A percentile compares a stretch with the other conserved stretches of the same genome.
Evolutionary conservation across 2,888 invertebrate species (phyloP).

Genomic region (Chrysotoxum bicinctum): DNA sequence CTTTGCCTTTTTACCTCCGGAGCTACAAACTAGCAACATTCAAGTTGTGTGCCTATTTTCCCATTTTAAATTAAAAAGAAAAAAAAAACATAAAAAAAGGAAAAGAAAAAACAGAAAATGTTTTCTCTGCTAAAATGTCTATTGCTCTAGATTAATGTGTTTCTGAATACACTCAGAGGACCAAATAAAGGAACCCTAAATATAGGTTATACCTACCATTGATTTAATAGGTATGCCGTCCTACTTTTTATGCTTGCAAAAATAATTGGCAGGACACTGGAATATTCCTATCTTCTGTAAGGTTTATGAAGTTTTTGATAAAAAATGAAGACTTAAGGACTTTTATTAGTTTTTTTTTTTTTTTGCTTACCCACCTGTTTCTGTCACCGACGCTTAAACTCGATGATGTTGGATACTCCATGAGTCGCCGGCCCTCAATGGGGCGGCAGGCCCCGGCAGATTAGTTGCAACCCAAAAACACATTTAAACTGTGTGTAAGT

Average conservation of each 20-base stretch:
- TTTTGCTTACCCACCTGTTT: conserved; percentile 76
- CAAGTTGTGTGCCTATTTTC: conserved; percentile 51
- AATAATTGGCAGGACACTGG: conserved; percentile 31
- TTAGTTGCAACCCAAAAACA: conserved; percentile 80
- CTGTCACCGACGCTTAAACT: conserved; percentile 76
- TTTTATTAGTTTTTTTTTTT: conserved; percentile 5
- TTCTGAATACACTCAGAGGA: conserved; percentile 48
- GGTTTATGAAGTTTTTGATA: not conserved
- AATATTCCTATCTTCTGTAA: not conserved
- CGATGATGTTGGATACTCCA: conserved; percentile 81
- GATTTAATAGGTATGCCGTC: conserved; percentile 63
- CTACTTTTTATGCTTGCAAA: conserved; percentile 32
- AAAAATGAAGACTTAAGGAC: not conserved
- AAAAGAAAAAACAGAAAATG: conserved; percentile 7
- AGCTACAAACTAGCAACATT: conserved; percentile 34
- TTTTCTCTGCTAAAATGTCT: conserved; percentile 44
- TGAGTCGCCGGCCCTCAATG: conserved; percentile 82
- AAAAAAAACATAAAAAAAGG: conserved; percentile 12
- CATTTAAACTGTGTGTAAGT: conserved; percentile 79
- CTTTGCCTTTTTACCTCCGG: not conserved
- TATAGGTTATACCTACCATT: conserved; percentile 53
- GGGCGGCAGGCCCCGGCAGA: conserved; percentile 81
- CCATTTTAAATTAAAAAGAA: conserved; percentile 23
- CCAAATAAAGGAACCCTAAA: conserved; percentile 30
- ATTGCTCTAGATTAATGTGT: conserved; percentile 55